Evolutionary conservation across 2,888 invertebrate species (phyloP), one percentile per base, ranked within the genome.

Genomic region (Sarcophaga variegata): DNA sequence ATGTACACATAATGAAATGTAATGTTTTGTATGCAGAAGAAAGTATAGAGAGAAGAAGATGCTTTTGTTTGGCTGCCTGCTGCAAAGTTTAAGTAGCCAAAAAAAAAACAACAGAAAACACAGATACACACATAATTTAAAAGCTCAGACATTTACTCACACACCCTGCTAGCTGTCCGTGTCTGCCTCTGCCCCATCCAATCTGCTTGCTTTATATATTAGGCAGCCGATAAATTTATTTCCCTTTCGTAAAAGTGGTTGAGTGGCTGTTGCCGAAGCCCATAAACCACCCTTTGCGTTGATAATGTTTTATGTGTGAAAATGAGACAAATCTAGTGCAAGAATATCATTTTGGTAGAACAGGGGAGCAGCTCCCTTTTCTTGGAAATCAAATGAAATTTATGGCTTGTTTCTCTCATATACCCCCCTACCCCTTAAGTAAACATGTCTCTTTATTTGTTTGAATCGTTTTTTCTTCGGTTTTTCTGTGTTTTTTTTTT

Each of bases 301-400:
- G 25, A 25, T 11, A 25, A 45, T 60, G 69, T 64, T 69, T 83
- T 86, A 84, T 87, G 87, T 87, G 87, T 87, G 79, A 84, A 87
- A 87, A 84, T 87, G 87, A 87, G 87, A 87, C 87, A 87, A 87
- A 87, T 87, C 87, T 87, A 87, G 70, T 81, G 66, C 72, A 87
- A 76, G 78, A 63, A 81, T 67, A 17, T 54, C 17, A 14, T 54
- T 71, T 71, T 27, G 12, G 0, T 54, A 4, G 4, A 14, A 3
- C 54, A 17, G 5, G 54, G 54, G 17, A 14, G 12, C 54, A 37
- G 37, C 67, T 75, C n/a, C n/a, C 45, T 22, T 71, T 59, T 22
- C 45, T 59, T 76, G 37, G 54, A 70, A 67, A 17, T 37, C 12
- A 77, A 71, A 82, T 72, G 60, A 71, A 77, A 78, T 83, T 78